A percentile compares a stretch with the other conserved stretches of the same genome.
Evolutionary conservation across 1,140 invertebrate genomes (phyloP).

Genomic region (Mylabris phalerata): DNA sequence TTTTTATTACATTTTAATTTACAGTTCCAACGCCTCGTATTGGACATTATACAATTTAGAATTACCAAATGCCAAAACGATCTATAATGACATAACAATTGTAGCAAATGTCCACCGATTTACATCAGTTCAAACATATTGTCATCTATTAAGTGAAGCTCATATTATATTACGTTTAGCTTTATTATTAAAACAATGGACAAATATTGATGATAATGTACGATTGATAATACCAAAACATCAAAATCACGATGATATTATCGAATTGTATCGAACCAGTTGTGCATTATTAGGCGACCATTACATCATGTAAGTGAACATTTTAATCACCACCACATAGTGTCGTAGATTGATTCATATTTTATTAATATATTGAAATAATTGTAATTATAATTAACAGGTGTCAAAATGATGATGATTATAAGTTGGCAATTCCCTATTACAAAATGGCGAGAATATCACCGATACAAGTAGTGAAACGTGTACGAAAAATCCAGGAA

Average conservation of each 20-base stretch:
- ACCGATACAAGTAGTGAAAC: conserved; percentile 45
- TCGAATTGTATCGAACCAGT: conserved; percentile 51
- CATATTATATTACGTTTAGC: conserved; percentile 54
- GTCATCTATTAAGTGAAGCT: conserved; percentile 59
- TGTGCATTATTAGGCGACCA: conserved; percentile 58
- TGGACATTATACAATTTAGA: conserved; percentile 64
- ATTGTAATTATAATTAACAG: conserved; percentile 6
- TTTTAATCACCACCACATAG: conserved; percentile 16
- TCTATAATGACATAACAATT: conserved; percentile 60
- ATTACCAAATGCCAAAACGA: conserved; percentile 51
- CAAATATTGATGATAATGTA: conserved; percentile 27
- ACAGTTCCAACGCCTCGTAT: conserved; percentile 36
- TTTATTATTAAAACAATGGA: conserved; percentile 40
- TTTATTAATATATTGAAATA: no score
- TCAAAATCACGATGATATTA: conserved; percentile 41
- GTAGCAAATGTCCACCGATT: conserved; percentile 57
- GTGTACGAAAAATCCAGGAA: conserved; percentile 41
- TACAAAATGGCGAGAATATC: conserved; percentile 52
- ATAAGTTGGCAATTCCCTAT: conserved; percentile 51
- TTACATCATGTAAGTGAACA: conserved; percentile 49
- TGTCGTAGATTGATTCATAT: no score
- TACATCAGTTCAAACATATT: conserved; percentile 55
- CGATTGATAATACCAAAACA: conserved; percentile 31
- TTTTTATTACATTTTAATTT: not conserved
- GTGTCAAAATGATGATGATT: conserved; percentile 44